Conservation (phyloP, 2,888 invertebrate genomes). For the Criorhina ranunculi region DNA sequence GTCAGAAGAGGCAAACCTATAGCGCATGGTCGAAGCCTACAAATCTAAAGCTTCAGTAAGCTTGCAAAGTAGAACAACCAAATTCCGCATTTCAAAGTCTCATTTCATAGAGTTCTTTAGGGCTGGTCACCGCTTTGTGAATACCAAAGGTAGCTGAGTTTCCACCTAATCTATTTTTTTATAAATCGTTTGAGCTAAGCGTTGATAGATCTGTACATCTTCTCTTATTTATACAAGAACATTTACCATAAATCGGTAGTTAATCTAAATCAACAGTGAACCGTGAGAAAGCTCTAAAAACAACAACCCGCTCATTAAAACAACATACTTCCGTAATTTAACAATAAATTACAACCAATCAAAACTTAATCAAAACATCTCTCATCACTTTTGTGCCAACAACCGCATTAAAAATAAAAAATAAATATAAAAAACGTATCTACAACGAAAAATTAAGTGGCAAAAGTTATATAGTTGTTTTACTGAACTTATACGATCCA, state of each 20-base stretch:
- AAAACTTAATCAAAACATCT: conserved; percentile 60
- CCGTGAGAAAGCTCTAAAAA: conserved; percentile 45
- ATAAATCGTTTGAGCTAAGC: too few relatives aligned
- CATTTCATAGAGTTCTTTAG: too few relatives aligned
- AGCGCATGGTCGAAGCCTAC: too few relatives aligned
- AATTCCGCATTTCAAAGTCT: too few relatives aligned
- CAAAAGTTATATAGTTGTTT: conserved; percentile 72
- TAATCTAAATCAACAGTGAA: conserved; percentile 9
- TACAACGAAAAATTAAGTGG: conserved; percentile 63
- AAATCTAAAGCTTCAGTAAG: too few relatives aligned
- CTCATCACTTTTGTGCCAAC: conserved; percentile 61
- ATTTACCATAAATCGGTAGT: conserved; percentile 3
- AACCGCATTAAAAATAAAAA: conserved; percentile 44
- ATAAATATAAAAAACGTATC: conserved; percentile 17
- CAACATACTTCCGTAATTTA: conserved; percentile 29
- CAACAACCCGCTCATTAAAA: conserved; percentile 8
- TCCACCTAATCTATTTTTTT: too few relatives aligned
- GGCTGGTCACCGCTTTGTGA: too few relatives aligned
- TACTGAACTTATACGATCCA: conserved; percentile 53
- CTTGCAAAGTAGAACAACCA: too few relatives aligned
- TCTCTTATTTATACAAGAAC: too few relatives aligned
- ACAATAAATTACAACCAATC: conserved; percentile 61
- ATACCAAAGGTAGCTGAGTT: too few relatives aligned
- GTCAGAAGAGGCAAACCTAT: too few relatives aligned
- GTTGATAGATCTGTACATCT: too few relatives aligned